Base-by-base conservation (phyloP, 1,140 invertebrate genomes). In the Apocrypta bakeri region DNA sequence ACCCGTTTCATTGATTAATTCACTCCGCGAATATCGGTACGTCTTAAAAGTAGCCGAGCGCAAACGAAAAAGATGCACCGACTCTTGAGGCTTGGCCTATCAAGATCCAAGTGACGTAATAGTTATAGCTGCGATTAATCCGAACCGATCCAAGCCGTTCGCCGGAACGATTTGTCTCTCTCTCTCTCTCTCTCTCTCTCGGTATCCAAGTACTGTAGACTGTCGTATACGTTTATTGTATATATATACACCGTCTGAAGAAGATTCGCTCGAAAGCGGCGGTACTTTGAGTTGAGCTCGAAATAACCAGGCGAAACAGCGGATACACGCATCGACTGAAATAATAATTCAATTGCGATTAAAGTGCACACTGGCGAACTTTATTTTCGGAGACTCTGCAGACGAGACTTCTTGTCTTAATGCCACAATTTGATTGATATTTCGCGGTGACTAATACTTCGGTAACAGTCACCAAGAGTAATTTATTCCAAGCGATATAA, bases 281-380 rank as follows among this genome's bases (percentile, higher is more conserved):
- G 76, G 33, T 14, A 31, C 37, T 42, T 68, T 48, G 64, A 21
- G 31, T 37, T n/a, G 69, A 33, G 48, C 79, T 81, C 56, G 79
- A 83, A 75, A 83, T 85, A 83, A 68, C 83, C 66, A 66, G 40
- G 33, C 31, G 76, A 69, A 40, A 63, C 66, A 75, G 66, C 80
- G 80, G 83, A 82, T 69, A 69, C 37, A 72, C 76, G 81, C 84
- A 79, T 84, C 81, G 74, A 85, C 85, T 84, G 77, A 84, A 86
- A 88, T 88, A 87, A 89, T 88, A 87, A 85, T 84, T 84, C 85
- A 84, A 83, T 82, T 85, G 75, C 82, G 84, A 86, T 87, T 85
- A 81, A 86, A 84, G 82, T 76, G 42, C 27, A 1, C 37, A 14
- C 33, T 33, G 61, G 40, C 7, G 33, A 61, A 40, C 48, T 37